phyloP scores from a whole-genome alignment of 92 coral and sea anemone genomes.

The Palythoa caribaeorum region DNA sequence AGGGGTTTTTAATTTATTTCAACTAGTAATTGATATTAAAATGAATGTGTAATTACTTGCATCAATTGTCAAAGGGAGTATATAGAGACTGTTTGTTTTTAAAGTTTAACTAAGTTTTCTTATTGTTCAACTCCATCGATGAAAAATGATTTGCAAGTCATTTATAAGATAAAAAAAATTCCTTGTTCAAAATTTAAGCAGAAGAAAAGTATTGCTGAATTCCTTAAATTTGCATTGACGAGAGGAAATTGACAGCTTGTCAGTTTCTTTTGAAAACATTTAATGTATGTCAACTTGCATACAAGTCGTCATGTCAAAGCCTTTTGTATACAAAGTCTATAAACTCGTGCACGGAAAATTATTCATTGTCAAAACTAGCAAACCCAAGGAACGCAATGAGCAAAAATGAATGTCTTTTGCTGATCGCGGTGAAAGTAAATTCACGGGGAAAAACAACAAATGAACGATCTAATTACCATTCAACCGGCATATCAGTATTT shows the following conservation, averaged over 20 bases:
- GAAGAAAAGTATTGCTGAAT: slow-evolving; percentile 10
- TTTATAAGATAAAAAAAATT: neutral
- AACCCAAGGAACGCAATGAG: neutral
- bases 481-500: slow-evolving; percentile 9
- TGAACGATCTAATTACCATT: neutral
- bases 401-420: neutral
- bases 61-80: neutral
- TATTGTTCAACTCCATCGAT: neutral
- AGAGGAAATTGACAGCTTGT: slow-evolving; percentile 24
- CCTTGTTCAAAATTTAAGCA: neutral
- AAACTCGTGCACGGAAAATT: neutral
- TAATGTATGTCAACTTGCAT: neutral
- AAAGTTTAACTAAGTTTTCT: neutral
- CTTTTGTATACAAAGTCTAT: slow-evolving; percentile 1
- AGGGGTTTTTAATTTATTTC: slow-evolving; percentile 19
- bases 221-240: neutral
- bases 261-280: slow-evolving; percentile 16
- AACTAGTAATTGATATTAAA: neutral
- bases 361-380: slow-evolving; percentile 7
- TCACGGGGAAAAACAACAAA: neutral
- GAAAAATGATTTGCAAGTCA: neutral
- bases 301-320: slow-evolving; percentile 13
- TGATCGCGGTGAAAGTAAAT: neutral
- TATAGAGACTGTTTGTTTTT: neutral
- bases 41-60: slow-evolving; percentile 15